Evolutionary conservation across 2,797 vertebrate genomes (phyloP).

Genomic region (Sebastes miniatus): DNA sequence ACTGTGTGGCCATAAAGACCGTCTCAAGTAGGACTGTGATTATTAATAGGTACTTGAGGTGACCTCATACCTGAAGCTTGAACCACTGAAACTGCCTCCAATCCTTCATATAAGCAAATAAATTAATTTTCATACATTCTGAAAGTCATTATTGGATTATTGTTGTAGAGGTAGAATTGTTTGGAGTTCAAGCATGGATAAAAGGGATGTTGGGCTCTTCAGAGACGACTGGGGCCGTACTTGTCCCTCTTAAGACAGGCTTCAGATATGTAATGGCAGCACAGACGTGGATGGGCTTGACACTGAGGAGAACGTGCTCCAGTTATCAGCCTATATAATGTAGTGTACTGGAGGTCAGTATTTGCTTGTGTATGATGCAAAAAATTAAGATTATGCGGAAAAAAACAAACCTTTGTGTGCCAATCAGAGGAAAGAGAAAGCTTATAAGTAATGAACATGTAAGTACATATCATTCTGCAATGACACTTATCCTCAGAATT

Average conservation of each 20-base stretch:
- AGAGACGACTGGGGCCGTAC: constrained; percentile 59
- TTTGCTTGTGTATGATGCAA: constrained; percentile 22
- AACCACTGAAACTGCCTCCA: constrained; percentile 58
- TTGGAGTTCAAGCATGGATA: constrained; percentile 80
- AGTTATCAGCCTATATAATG: constrained; percentile 18
- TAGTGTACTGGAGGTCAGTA: not conserved
- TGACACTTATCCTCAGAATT: constrained; percentile 69
- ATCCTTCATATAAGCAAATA: constrained; percentile 74
- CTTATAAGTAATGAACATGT: constrained; percentile 36
- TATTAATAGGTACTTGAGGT: constrained; percentile 86
- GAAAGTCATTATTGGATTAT: constrained; percentile 83
- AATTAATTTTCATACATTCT: constrained; percentile 70
- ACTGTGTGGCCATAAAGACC: constrained; percentile 78
- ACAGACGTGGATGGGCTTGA: constrained; percentile 30
- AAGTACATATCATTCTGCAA: constrained; percentile 56
- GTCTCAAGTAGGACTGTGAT: constrained; percentile 87
- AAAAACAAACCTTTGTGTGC: constrained; percentile 24
- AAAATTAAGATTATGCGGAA: constrained; percentile 3
- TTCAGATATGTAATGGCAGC: constrained; percentile 45
- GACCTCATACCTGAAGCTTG: constrained; percentile 74
- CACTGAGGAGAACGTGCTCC: constrained; percentile 16
- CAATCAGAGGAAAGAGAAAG: constrained; percentile 23
- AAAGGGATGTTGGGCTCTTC: constrained; percentile 69
- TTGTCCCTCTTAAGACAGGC: constrained; percentile 57
- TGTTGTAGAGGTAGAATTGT: constrained; percentile 78